Evolutionary conservation across 30 jellyfish, hydroid and myxozoan genomes (phyloP).

Genomic region (Aurelia coerulea): DNA sequence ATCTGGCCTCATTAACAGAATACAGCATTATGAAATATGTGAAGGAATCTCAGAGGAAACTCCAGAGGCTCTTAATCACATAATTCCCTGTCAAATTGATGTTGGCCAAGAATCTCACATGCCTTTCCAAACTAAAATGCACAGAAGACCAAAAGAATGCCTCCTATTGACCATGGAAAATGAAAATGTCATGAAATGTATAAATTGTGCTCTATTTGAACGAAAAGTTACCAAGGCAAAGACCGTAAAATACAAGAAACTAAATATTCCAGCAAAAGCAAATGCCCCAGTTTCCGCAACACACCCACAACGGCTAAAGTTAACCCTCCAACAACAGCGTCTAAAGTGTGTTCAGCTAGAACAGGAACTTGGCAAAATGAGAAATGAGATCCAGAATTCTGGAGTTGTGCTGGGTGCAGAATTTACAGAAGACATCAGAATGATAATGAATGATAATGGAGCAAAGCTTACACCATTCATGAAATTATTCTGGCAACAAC

Average conservation of each 20-base stretch:
- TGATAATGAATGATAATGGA: too few species aligned
- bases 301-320: too few species aligned
- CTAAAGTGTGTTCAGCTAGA: too few species aligned
- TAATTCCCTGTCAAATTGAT: constrained; percentile 17
- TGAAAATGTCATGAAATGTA: constrained; percentile 3
- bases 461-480: too few species aligned
- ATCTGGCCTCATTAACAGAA: too few species aligned
- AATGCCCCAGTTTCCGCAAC: too few species aligned
- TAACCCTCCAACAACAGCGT: too few species aligned
- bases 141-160: constrained; percentile 41
- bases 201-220: neutral
- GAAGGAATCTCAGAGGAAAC: neutral
- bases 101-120: constrained; percentile 22
- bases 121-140: neutral
- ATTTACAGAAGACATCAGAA: too few species aligned
- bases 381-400: constrained; percentile 3
- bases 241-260: constrained; percentile 3
- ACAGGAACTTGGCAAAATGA: constrained; percentile 25
- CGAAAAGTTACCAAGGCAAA: neutral
- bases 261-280: too few species aligned
- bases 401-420: constrained; percentile 24
- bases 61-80: neutral
- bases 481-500: too few species aligned
- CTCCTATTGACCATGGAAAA: constrained; percentile 4
- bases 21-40: too few species aligned